Conservation (phyloP, 2,888 invertebrate species). For the Arge pagana region DNA sequence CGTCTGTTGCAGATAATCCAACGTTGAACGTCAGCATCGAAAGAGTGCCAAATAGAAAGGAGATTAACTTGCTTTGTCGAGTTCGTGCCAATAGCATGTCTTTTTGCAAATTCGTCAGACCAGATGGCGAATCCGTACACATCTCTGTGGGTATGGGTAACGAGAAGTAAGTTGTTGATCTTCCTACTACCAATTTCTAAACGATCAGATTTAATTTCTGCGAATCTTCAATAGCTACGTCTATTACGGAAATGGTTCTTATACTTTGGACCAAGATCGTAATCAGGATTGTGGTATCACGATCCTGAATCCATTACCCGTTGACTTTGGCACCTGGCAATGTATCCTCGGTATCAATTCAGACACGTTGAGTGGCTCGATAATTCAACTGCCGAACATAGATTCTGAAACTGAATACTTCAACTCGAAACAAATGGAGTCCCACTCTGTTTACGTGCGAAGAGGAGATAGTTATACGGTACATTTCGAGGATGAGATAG, state of each 20-base stretch:
- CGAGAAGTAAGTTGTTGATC: conserved; percentile 33
- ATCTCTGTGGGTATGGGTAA: conserved; percentile 39
- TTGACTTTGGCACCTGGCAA: conserved; percentile 47
- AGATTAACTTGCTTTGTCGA: conserved; percentile 37
- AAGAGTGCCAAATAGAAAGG: conserved; percentile 24
- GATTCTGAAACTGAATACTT: not conserved
- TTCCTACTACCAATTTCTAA: not conserved
- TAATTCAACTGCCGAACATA: conserved; percentile 18
- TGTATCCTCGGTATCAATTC: conserved; percentile 34
- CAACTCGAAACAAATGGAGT: no score
- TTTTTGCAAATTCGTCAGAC: conserved; percentile 42
- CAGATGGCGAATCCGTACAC: conserved; percentile 38
- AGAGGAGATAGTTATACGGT: conserved; percentile 41
- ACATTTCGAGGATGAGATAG: no score
- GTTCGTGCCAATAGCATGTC: conserved; percentile 21
- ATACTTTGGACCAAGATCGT: no score
- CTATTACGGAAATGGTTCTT: no score
- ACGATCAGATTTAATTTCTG: no score
- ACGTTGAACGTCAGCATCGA: conserved; percentile 30
- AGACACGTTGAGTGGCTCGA: conserved; percentile 4
- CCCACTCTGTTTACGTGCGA: conserved; percentile 38
- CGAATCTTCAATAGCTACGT: conserved; percentile 7
- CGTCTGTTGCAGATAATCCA: conserved; percentile 31
- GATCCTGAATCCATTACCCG: conserved; percentile 35
- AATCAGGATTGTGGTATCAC: conserved; percentile 44